phyloP scores from a whole-genome alignment of 2,888 invertebrate species.

The Tinea semifulvella region DNA sequence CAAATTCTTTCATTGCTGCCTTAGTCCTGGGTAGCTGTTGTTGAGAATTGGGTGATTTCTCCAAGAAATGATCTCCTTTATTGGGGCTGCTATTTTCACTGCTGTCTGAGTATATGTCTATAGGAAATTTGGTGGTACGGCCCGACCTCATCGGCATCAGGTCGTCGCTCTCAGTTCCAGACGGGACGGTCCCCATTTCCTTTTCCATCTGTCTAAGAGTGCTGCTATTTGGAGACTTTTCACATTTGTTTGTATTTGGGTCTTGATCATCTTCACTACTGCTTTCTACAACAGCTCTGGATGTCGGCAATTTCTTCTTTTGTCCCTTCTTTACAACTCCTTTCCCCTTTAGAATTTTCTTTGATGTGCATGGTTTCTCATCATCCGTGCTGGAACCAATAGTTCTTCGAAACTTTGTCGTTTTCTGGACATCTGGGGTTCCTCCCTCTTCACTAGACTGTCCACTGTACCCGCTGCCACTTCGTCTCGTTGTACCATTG shows the following conservation, averaged over 20 bases:
- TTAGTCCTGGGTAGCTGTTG: slow-evolving; percentile 79
- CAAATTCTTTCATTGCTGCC: slow-evolving; percentile 86
- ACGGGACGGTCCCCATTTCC: slow-evolving; percentile 73
- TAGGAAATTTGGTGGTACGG: slow-evolving; percentile 66
- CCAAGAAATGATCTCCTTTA: slow-evolving; percentile 63
- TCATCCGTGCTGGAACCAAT: slow-evolving; percentile 69
- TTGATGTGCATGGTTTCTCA: slow-evolving; percentile 51
- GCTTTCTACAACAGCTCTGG: slow-evolving; percentile 62
- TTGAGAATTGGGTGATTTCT: slow-evolving; percentile 70
- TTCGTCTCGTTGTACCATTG: slow-evolving; percentile 75
- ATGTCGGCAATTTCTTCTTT: slow-evolving; percentile 55
- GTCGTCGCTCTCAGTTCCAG: slow-evolving; percentile 83
- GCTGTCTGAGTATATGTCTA: slow-evolving; percentile 86
- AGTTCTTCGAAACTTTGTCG: slow-evolving; percentile 39
- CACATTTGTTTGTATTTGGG: slow-evolving; percentile 48
- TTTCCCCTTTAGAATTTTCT: slow-evolving; percentile 46
- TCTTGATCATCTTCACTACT: slow-evolving; percentile 71
- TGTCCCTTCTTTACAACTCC: slow-evolving; percentile 49
- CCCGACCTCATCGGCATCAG: slow-evolving; percentile 71
- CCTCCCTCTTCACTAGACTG: slow-evolving; percentile 62
- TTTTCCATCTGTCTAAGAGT: slow-evolving; percentile 77
- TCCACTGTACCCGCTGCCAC: slow-evolving; percentile 73
- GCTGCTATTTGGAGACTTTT: slow-evolving; percentile 71
- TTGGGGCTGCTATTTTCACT: slow-evolving; percentile 68
- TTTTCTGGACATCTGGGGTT: slow-evolving; percentile 41